Conservation (phyloP, 2,888 invertebrate genomes). For the Dromius quadrimaculatus region DNA sequence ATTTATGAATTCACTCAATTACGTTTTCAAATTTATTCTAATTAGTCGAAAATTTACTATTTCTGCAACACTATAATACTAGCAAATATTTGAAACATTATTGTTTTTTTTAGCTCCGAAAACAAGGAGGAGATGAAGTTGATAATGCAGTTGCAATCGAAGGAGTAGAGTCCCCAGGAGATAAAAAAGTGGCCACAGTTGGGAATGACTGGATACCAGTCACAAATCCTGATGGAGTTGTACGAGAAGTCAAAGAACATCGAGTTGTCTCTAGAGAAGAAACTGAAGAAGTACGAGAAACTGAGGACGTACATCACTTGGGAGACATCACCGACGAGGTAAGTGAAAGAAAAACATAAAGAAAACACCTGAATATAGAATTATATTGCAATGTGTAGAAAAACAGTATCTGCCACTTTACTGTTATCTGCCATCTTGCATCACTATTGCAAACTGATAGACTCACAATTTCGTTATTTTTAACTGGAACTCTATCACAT, state of each 20-base stretch:
- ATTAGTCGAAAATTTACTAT: too few species aligned
- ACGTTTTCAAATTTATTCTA: too few species aligned
- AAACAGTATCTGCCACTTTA: too few species aligned
- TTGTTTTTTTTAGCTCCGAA: conserved; percentile 61
- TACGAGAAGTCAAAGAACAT: conserved; percentile 84
- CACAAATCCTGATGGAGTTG: conserved; percentile 79
- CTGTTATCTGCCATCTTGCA: too few species aligned
- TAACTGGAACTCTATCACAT: too few species aligned
- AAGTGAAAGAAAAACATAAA: conserved; percentile 57
- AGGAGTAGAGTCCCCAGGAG: conserved; percentile 53
- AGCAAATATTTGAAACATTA: too few species aligned
- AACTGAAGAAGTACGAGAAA: conserved; percentile 84
- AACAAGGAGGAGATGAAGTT: conserved; percentile 63
- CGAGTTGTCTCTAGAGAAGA: conserved; percentile 85
- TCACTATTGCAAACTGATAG: too few species aligned
- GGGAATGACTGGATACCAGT: conserved; percentile 71
- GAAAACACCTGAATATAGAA: too few species aligned
- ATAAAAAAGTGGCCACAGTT: conserved; percentile 59
- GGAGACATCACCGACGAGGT: conserved; percentile 92
- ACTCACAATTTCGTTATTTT: too few species aligned
- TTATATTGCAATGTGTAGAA: too few species aligned
- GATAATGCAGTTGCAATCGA: conserved; percentile 53
- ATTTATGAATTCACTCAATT: too few species aligned
- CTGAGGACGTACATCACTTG: conserved; percentile 84
- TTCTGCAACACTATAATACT: too few species aligned